Evolutionary conservation across 2,888 invertebrate genomes (phyloP), one percentile per base, ranked within the genome.

Genomic region (Smittia aterrima): DNA sequence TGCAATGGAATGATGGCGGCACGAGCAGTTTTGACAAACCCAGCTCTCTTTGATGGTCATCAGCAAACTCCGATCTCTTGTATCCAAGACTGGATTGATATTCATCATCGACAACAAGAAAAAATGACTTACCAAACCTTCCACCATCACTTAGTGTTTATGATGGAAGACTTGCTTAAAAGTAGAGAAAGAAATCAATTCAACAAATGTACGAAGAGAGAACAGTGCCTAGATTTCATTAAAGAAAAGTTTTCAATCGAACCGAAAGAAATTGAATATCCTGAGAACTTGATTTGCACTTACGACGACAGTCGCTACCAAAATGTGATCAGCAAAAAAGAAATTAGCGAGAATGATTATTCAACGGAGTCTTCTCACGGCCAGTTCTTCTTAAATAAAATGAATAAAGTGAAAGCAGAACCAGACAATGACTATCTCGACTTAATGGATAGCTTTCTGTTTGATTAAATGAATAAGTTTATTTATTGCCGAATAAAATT

Each of bases 131-230:
- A 93, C 82, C 89, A 92, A 77, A 90, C 89, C 79, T 95, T 98
- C 79, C 98, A 98, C 83, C 96, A 98, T 81, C 98, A 98, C 84
- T 86, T 98, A 76, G 93, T 95, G 70, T 96, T 95, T 81, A 98
- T 98, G 98, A 85, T 95, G 79, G 95, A 96, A 79, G 91, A 90
- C 82, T 80, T 91, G 47, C 85, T 97, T 77, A 86, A 88, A 0
- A 91, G 90, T 78, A 83, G 86, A 68, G 88, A 92, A 78, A 89
- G 93, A 79, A 85, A 88, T 77, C 83, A 89, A 67, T 96, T 98
- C 79, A 96, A 96, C 82, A 86, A 87, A 77, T 84, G 95, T 20
- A 87, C 87, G 77, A 88, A 85, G 75, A 90, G 89, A 79, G 83
- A 87, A 72, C 85, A 87, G 78, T 91, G 95, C 25, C 84, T 92